Percentiles rank a stretch among this genome's conserved stretches.
These are phyloP conservation scores for Pituophis catenifer DNA, from an alignment of 2,113 vertebrate species.

Conservation along the genomic window DNA sequence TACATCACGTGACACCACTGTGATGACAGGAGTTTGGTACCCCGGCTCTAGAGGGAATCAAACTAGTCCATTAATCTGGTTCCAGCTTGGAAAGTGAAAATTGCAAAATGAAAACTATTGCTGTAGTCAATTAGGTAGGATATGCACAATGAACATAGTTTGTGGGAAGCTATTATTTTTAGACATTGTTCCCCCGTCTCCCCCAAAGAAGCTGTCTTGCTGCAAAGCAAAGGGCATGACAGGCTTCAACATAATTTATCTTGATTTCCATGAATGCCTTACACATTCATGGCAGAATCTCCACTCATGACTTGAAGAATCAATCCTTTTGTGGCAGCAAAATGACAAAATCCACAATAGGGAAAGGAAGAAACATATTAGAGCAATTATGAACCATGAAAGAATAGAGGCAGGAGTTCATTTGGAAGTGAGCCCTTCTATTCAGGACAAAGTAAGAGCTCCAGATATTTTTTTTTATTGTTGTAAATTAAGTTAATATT, in stretches of 20 bases:
- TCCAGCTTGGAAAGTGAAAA: not conserved
- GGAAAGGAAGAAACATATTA: not conserved
- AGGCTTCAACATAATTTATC: not conserved
- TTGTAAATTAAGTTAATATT: not conserved
- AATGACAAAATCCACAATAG: not conserved
- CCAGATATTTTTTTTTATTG: not conserved
- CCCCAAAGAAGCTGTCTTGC: not conserved
- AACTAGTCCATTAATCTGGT: not conserved
- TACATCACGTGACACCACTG: no score
- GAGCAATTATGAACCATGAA: not conserved
- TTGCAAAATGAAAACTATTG: not conserved
- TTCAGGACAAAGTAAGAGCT: not conserved
- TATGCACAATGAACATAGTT: not conserved
- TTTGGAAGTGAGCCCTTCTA: not conserved
- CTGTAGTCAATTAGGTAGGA: not conserved
- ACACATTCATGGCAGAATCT: not conserved
- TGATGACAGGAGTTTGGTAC: no score
- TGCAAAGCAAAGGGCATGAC: not conserved
- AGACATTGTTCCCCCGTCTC: not conserved
- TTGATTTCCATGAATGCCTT: not conserved
- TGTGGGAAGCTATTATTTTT: not conserved
- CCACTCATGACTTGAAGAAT: not conserved
- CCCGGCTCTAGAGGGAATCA: conserved; percentile 50
- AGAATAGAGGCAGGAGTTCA: not conserved
- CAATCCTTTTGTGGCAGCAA: not conserved